A percentile compares a stretch with the other conserved stretches of the same genome.
These are phyloP conservation scores for Lamprotornis superbus DNA, from an alignment of 2,113 vertebrate species.

Conservation along the genomic window DNA sequence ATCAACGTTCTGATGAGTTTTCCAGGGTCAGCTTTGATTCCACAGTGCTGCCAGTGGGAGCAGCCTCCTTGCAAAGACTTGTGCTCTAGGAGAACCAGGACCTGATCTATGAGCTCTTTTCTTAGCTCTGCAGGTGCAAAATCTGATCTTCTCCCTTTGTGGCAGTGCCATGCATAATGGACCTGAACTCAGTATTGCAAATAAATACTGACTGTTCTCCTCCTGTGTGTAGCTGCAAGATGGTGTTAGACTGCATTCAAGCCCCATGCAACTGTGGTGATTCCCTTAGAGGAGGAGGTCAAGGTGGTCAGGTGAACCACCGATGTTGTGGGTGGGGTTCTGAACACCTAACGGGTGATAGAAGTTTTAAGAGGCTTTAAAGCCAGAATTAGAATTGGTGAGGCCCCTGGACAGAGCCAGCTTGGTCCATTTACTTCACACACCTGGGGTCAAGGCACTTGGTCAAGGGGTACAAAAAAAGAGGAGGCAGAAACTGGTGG, in stretches of 20 bases:
- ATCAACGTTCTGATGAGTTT: not conserved
- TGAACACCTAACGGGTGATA: not conserved
- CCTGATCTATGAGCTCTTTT: not conserved
- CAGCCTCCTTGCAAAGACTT: not conserved
- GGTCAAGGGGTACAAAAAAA: not conserved
- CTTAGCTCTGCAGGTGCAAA: not conserved
- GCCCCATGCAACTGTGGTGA: accelerated
- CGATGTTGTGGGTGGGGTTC: not conserved
- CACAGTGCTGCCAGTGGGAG: not conserved
- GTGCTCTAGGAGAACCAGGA: not conserved
- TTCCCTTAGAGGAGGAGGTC: not conserved
- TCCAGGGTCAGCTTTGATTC: not conserved
- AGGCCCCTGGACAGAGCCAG: not conserved
- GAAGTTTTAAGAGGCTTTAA: not conserved
- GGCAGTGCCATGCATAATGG: not conserved
- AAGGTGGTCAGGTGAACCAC: not conserved
- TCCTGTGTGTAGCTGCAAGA: not conserved
- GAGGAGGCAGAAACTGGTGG: not conserved
- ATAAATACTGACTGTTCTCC: not conserved
- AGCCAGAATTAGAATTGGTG: not conserved
- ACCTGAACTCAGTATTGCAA: not conserved
- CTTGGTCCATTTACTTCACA: not conserved
- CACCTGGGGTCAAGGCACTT: not conserved
- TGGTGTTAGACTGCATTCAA: not conserved
- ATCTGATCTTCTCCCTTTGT: not conserved